These are phyloP conservation scores for Antennarius maculatus DNA, from an alignment of 2,797 vertebrate genomes.

Conservation along the genomic window DNA sequence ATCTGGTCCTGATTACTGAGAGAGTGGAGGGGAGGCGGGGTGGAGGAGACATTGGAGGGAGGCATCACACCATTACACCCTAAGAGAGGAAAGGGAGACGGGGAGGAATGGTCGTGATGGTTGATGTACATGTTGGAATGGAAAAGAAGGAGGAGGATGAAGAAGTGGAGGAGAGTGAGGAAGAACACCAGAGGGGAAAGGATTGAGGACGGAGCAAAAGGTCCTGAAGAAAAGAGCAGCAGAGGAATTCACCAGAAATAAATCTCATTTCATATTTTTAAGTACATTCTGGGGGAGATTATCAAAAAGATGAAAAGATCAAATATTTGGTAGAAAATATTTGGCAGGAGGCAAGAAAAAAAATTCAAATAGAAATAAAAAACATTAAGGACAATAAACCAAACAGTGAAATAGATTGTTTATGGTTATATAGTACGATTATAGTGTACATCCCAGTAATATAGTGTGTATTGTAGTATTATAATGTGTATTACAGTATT, in stretches of 20 bases:
- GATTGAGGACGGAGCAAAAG: slow-evolving; percentile 1
- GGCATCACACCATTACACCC: slow-evolving; percentile 84
- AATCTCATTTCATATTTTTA: neutral
- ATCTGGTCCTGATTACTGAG: slow-evolving; percentile 98
- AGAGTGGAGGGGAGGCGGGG: slow-evolving; percentile 63
- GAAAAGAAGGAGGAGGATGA: slow-evolving; percentile 23
- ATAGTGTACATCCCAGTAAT: neutral
- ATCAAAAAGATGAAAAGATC: too few species aligned
- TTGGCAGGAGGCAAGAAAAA: neutral
- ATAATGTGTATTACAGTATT: too few species aligned
- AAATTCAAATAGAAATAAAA: neutral
- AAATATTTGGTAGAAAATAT: neutral
- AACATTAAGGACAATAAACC: slow-evolving; percentile 8
- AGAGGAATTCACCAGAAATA: slow-evolving; percentile 66
- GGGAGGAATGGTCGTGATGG: slow-evolving; percentile 54
- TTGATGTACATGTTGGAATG: slow-evolving; percentile 53
- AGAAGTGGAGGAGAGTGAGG: neutral
- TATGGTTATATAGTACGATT: too few species aligned
- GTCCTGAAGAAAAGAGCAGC: slow-evolving; percentile 15
- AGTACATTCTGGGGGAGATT: neutral
- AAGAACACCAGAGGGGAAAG: slow-evolving; percentile 56
- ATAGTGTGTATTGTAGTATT: too few species aligned
- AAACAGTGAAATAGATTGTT: slow-evolving; percentile 1
- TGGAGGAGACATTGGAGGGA: slow-evolving; percentile 48
- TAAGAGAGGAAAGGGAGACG: slow-evolving; percentile 70